These are phyloP conservation scores for Acrocephalus scirpaceus DNA, from an alignment of 2,797 vertebrate genomes.

Conservation along the genomic window DNA sequence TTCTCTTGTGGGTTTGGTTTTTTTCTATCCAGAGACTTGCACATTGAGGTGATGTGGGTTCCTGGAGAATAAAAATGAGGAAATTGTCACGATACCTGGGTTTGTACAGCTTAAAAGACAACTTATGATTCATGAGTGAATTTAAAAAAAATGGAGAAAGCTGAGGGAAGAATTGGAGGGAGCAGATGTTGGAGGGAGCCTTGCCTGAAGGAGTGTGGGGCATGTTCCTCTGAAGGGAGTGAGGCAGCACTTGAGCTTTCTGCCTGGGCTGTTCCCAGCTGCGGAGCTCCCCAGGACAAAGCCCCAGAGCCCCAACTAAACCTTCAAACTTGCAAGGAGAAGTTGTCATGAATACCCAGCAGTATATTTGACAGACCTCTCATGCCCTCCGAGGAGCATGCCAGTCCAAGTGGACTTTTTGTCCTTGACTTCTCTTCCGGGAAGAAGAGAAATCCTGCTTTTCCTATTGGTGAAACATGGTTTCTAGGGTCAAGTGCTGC, in stretches of 20 bases:
- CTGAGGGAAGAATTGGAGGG: not conserved
- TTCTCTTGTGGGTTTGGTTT: not conserved
- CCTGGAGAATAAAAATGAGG: not conserved
- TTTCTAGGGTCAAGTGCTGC: not conserved
- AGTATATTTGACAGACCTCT: not conserved
- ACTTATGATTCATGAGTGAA: not conserved
- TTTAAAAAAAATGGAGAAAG: not conserved
- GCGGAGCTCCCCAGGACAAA: not conserved
- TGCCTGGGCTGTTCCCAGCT: not conserved
- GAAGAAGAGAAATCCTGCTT: not conserved
- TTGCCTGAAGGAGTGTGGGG: not conserved
- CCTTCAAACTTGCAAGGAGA: not conserved
- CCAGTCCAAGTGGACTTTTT: not conserved
- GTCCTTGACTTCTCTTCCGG: not conserved
- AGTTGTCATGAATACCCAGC: not conserved
- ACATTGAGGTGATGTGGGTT: not conserved
- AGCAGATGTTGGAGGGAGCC: not conserved
- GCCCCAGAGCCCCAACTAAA: not conserved
- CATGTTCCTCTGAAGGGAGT: not conserved
- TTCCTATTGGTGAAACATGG: not conserved
- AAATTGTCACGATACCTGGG: not conserved
- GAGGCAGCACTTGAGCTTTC: not conserved
- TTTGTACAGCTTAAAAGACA: not conserved
- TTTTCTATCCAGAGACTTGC: not conserved
- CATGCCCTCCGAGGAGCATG: fast-evolving